Evolutionary conservation across 2,113 vertebrate genomes (phyloP).

Genomic region (Phalacrocorax carbo): DNA sequence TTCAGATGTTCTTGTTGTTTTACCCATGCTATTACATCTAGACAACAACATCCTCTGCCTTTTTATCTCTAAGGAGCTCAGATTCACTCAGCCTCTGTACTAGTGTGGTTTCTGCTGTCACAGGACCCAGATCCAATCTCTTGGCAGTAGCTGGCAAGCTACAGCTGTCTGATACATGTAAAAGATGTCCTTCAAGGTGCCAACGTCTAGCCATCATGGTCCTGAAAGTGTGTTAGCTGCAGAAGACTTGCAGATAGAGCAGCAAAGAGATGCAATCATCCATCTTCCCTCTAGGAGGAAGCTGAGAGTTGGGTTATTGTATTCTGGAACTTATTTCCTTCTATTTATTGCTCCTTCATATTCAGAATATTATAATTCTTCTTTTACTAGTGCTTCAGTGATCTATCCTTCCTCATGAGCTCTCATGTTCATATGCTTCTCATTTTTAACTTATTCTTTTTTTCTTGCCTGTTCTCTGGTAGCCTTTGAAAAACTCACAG

Average conservation of each 20-base stretch:
- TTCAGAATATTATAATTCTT: not conserved
- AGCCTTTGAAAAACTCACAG: not conserved
- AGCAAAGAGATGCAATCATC: not conserved
- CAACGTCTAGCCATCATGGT: not conserved
- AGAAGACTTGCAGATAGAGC: not conserved
- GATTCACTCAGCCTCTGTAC: not conserved
- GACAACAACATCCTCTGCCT: not conserved
- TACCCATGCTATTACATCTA: not conserved
- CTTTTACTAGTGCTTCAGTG: not conserved
- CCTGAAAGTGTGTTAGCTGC: not conserved
- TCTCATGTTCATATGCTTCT: not conserved
- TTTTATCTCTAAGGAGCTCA: not conserved
- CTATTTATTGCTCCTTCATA: not conserved
- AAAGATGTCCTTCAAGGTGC: not conserved
- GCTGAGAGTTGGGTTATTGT: not conserved
- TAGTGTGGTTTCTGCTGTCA: not conserved
- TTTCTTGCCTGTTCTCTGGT: not conserved
- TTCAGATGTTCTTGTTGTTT: not conserved
- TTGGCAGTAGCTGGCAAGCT: not conserved
- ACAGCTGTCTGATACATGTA: not conserved
- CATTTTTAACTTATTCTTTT: not conserved
- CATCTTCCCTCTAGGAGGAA: not conserved
- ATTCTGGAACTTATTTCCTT: not conserved
- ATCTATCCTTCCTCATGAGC: not conserved
- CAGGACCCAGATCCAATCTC: not conserved